Evolutionary conservation across 2,888 invertebrate species (phyloP).

Genomic region (Tigriopus californicus): DNA sequence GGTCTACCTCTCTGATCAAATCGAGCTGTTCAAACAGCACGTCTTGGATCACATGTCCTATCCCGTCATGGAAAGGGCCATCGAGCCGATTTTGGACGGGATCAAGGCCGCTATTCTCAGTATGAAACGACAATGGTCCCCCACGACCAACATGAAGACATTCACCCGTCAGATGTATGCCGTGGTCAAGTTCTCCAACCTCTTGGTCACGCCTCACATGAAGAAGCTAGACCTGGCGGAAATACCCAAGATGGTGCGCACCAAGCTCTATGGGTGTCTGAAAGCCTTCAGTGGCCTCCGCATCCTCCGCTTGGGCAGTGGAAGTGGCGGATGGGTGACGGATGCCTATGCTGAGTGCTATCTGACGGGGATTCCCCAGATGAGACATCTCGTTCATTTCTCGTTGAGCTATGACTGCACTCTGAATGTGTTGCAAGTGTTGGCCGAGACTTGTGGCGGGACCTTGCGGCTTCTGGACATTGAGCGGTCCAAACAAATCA

Average conservation of each 20-base stretch:
- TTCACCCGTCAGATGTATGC: conserved; percentile 6
- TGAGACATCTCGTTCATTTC: conserved; percentile 4
- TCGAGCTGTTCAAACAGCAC: conserved; percentile 1
- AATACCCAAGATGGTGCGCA: conserved; percentile 8
- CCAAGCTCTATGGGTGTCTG: conserved; percentile 5
- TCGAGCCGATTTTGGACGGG: neutral
- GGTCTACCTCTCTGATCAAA: neutral
- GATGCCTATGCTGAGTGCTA: conserved; percentile 6
- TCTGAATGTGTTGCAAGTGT: neutral
- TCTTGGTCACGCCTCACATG: neutral
- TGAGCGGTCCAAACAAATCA: conserved; percentile 7
- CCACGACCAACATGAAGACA: neutral
- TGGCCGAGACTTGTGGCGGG: conserved; percentile 4
- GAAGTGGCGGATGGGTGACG: conserved; percentile 8
- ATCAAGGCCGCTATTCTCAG: neutral
- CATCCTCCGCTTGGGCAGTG: neutral
- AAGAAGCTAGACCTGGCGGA: neutral
- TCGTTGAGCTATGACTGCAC: conserved; percentile 13
- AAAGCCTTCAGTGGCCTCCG: neutral
- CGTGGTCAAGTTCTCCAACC: neutral
- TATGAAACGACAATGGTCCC: conserved; percentile 2
- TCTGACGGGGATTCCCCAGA: neutral
- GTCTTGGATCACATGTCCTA: neutral
- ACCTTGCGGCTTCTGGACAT: conserved; percentile 8
- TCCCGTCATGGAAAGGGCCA: neutral